Evolutionary conservation across 2,797 vertebrate species (phyloP).

Genomic region (Margarornis squamiger): DNA sequence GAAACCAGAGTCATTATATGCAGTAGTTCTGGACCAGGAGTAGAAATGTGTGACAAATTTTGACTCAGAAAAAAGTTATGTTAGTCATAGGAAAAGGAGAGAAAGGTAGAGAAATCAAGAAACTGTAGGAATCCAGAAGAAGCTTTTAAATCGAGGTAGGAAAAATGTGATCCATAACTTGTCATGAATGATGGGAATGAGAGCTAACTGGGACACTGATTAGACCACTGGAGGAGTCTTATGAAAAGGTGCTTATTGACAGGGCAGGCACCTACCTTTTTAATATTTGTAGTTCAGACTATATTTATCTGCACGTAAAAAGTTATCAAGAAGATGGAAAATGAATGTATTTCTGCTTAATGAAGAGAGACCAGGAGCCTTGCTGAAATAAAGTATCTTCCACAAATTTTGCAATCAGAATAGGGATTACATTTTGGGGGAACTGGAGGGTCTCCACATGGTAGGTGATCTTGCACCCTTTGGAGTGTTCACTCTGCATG

Average conservation of each 20-base stretch:
- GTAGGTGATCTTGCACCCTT: neutral
- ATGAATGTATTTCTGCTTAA: neutral
- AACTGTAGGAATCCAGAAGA: neutral
- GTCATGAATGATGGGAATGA: neutral
- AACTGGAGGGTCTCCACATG: neutral
- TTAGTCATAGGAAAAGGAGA: neutral
- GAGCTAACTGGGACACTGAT: neutral
- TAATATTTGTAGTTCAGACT: neutral
- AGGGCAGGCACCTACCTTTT: neutral
- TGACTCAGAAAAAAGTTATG: neutral
- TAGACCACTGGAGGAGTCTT: neutral
- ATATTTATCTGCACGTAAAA: neutral
- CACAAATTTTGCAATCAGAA: neutral
- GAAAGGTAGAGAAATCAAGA: neutral
- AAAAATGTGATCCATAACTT: neutral
- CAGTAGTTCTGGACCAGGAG: neutral
- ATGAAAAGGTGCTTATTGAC: neutral
- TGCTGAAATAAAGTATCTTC: neutral
- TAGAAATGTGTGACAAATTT: neutral
- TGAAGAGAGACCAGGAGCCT: neutral
- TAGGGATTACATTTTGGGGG: neutral
- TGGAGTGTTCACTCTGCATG: neutral
- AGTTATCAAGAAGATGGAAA: neutral
- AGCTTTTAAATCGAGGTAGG: neutral
- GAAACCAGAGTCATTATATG: neutral